Percentiles rank a stretch among this genome's conserved stretches.
phyloP scores from a whole-genome alignment of 2,888 invertebrate species.

The Chesias legatella region DNA sequence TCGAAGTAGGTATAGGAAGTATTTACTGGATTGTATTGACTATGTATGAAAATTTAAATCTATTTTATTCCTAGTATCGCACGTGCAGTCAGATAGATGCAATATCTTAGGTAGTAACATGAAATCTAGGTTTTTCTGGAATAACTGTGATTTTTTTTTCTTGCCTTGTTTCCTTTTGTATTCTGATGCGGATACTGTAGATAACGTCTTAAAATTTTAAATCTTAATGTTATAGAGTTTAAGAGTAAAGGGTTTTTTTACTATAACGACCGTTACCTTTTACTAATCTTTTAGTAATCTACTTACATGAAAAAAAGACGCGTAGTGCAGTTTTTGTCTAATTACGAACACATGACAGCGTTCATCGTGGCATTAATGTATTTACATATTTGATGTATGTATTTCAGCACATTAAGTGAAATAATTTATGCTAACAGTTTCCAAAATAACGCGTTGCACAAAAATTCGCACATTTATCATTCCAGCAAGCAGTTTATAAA shows the following conservation, averaged over 20 bases:
- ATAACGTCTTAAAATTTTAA: no score
- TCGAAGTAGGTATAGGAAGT: constrained; percentile 13
- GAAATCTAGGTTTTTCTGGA: no score
- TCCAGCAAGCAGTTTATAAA: constrained; percentile 63
- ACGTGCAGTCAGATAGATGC: constrained; percentile 15
- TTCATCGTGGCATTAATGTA: constrained; percentile 10
- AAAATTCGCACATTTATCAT: constrained; percentile 73
- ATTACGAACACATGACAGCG: constrained; percentile 8
- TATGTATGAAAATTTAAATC: constrained; percentile 14
- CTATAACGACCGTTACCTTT: no score
- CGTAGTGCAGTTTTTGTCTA: background rate
- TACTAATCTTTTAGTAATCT: no score
- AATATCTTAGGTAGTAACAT: constrained; percentile 10
- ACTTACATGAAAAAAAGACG: no score
- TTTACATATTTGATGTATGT: constrained; percentile 13
- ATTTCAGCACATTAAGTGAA: constrained; percentile 21
- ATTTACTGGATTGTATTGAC: constrained; percentile 5
- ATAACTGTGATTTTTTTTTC: no score
- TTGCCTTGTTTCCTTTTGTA: no score
- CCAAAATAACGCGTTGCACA: constrained; percentile 33
- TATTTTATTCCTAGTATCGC: constrained; percentile 6
- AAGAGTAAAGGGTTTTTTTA: no score
- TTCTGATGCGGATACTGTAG: no score
- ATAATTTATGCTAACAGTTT: constrained; percentile 23
- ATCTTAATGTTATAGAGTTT: no score